Base-by-base conservation (phyloP, 1,140 invertebrate species). In the Ceratosolen fusciceps region DNA sequence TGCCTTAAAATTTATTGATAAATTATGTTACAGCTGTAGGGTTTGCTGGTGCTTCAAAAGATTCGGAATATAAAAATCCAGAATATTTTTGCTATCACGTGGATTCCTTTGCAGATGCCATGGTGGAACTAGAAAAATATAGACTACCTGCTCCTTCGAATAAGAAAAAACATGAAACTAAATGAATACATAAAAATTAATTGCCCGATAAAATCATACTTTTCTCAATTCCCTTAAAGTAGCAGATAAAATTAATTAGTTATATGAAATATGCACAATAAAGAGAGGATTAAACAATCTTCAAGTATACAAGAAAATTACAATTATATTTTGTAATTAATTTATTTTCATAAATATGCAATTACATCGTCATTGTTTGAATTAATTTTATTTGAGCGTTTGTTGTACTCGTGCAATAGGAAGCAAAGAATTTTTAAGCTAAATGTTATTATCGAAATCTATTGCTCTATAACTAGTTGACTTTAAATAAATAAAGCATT, bases 61-160 rank as follows among this genome's bases (percentile, higher is more conserved):
- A 91, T 78, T 93, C 92, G 47, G 91, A 92, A 3, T 98, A 97
- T 85, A 96, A 96, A 90, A 96, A 96, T 84, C 95, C 95, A 0
- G 96, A 97, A 90, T 97, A 97, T 86, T 98, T 94, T 84, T 93
- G 92, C 81, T 97, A 97, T 83, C 93, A 96, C 84, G 91, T 92
- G 34, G 93, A 92, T 83, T 95, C 94, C 79, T 97, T 94, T 84
- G 95, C 93, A 82, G 95, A 97, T 88, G 94, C 96, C 68, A 96
- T 97, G 91, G 92, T 96, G 24, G 96, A 97, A 91, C 94, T 97
- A 93, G 89, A 91, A 19, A 94, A 95, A 85, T 95, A 92, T 84
- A 92, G 96, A 86, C 90, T 95, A 65, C 94, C 94, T 58, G 93
- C 94, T 87, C 95, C 95, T 56, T 93, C 93, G 26, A 91, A 92